A percentile compares a stretch with the other conserved stretches of the same genome.
phyloP scores from a whole-genome alignment of 2,113 vertebrate species.

The Silurus glanis region DNA sequence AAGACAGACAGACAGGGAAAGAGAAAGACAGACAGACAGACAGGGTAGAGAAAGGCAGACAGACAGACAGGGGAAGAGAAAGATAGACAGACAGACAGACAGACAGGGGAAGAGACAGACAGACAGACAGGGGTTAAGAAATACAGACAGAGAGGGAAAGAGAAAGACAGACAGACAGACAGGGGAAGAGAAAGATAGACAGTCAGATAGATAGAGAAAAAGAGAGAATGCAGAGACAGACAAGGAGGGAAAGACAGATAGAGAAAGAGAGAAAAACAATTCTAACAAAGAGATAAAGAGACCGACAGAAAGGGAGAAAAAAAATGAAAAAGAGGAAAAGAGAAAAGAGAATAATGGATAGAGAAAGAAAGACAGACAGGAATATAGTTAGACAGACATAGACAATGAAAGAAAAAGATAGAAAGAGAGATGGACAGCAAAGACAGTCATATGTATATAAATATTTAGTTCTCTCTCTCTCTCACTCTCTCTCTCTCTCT shows the following conservation, averaged over 20 bases:
- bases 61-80: no score
- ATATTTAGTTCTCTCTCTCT: neutral
- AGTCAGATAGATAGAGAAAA: neutral
- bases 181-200: neutral
- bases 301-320: neutral
- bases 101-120: neutral
- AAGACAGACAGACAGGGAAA: neutral
- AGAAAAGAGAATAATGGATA: no score
- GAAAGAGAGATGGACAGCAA: neutral
- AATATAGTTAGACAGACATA: neutral
- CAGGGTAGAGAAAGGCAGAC: neutral
- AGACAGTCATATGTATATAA: neutral
- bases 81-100: no score
- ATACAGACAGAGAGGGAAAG: neutral
- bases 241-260: neutral
- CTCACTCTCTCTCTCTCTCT: slow-evolving; percentile 27
- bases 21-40: neutral
- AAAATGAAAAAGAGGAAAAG: no score
- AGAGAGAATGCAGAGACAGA: neutral
- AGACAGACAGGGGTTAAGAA: neutral
- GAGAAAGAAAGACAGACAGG: no score
- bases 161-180: neutral
- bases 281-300: neutral
- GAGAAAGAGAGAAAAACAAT: neutral
- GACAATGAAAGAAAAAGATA: neutral